Evolutionary conservation across 2,888 invertebrate genomes (phyloP), one percentile per base, ranked within the genome.

Genomic region (Drosophila multiciliata): DNA sequence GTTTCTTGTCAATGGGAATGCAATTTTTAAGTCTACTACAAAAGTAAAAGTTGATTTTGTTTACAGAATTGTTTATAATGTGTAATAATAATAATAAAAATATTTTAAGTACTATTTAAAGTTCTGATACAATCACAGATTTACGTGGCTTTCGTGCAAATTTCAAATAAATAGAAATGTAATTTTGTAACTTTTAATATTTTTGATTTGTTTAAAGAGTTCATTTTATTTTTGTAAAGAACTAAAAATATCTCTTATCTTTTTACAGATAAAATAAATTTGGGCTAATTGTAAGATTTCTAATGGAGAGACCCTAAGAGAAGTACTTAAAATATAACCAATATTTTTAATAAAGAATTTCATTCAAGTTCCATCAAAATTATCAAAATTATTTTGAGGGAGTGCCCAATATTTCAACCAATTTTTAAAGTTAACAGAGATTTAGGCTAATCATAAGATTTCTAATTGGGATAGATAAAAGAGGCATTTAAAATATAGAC

Each of bases 91-190:
- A 8, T 15, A 7, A 15, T 7, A 0, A 7, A 20, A 3, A 20
- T 1, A 45, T 45, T 6, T 20, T 20, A 23, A 45, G 8, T 8
- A 23, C 3, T 1, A 45, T 7, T 15, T 8, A 20, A 15, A 15
- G 15, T 12, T 20, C 0, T 45, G 20, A 12, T 12, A 1, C 12
- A 12, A 45, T 12, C 1, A 7, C 1, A 20, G 0, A 20, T 0
- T 7, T 20, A 3, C 12, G 0, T 12, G 5, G 9, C 0, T 23
- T 23, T 23, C 23, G 23, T 23, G 1, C 23, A 23, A 23, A 23
- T 23, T 23, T 23, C 1, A 9, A 35, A 15, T 5, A n/a, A 35
- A 15, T 5, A n/a, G 12, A 17, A 15, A 17, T 36, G 17, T 36
- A 36, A 35, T 11, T 15, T 12, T n/a, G n/a, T 35, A 5, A 36